Percentiles rank a stretch among this genome's conserved stretches.
These are phyloP conservation scores for Anthoscopus minutus DNA, from an alignment of 2,113 vertebrate species.

Conservation along the genomic window DNA sequence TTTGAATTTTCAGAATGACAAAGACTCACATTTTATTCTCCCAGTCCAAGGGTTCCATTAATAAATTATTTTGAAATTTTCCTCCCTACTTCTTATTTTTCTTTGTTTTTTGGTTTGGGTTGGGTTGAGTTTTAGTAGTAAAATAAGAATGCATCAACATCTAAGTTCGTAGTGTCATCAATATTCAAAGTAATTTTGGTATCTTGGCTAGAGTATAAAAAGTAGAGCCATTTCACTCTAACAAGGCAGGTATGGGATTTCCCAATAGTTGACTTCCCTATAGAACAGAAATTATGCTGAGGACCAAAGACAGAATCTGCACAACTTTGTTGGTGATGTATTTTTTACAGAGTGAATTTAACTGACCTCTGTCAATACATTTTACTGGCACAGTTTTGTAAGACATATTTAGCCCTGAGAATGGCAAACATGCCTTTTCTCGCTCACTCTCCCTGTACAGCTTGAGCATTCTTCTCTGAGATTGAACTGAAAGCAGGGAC, in stretches of 20 bases:
- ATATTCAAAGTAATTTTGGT: neutral
- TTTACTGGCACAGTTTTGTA: neutral
- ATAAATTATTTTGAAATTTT: neutral
- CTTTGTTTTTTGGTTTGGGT: neutral
- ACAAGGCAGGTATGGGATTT: neutral
- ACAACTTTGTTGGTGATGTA: neutral
- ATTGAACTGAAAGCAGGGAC: neutral
- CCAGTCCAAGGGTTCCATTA: neutral
- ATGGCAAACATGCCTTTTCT: neutral
- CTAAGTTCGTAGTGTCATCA: neutral
- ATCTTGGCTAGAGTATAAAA: neutral
- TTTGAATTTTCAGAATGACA: neutral
- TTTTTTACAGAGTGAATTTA: slow-evolving; percentile 5
- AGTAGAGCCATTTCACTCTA: neutral
- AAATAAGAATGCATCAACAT: neutral
- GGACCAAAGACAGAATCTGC: neutral
- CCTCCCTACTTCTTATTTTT: neutral
- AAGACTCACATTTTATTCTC: neutral
- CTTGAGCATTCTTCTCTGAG: neutral
- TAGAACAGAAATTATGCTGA: neutral
- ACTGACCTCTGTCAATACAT: slow-evolving; percentile 5
- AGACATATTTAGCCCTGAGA: neutral
- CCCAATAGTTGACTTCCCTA: neutral
- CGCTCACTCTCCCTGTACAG: neutral
- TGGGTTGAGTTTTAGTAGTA: neutral